Evolutionary conservation across 2,797 vertebrate genomes (phyloP).

Genomic region (Pangasius macronema): DNA sequence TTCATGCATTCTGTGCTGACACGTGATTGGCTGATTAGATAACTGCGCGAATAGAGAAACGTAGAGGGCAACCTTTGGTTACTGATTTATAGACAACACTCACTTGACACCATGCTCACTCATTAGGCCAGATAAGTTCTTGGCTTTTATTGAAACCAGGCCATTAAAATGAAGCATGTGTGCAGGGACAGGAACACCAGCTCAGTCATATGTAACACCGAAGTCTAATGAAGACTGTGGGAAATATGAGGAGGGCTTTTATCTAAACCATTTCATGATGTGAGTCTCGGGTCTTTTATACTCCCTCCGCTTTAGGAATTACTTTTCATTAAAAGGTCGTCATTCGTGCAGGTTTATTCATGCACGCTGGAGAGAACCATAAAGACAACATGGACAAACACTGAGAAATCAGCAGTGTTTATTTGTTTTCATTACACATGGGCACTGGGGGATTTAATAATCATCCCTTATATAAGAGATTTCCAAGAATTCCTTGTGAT

Average conservation of each 20-base stretch:
- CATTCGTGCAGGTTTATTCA: constrained; percentile 54
- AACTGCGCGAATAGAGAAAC: not conserved
- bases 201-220: not conserved
- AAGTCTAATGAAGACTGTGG: not conserved
- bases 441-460: not conserved
- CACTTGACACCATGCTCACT: not conserved
- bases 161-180: not conserved
- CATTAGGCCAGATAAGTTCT: not conserved
- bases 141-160: not conserved
- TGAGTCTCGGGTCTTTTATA: not conserved
- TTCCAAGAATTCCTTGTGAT: not conserved
- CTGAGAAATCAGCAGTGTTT: constrained; percentile 42
- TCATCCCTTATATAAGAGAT: constrained; percentile 1
- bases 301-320: constrained; percentile 10
- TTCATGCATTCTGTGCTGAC: not conserved
- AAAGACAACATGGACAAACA: constrained; percentile 62
- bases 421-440: not conserved
- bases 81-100: not conserved
- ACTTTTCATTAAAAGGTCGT: constrained; percentile 63
- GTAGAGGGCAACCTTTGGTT: not conserved
- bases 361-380: constrained; percentile 63
- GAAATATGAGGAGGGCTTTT: not conserved
- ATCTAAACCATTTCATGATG: not conserved
- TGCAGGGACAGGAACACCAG: not conserved
- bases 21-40: not conserved